Percentiles rank a stretch among this genome's conserved stretches.
Evolutionary conservation across 1,140 invertebrate species (phyloP).

Genomic region (Eurosta solidaginis): DNA sequence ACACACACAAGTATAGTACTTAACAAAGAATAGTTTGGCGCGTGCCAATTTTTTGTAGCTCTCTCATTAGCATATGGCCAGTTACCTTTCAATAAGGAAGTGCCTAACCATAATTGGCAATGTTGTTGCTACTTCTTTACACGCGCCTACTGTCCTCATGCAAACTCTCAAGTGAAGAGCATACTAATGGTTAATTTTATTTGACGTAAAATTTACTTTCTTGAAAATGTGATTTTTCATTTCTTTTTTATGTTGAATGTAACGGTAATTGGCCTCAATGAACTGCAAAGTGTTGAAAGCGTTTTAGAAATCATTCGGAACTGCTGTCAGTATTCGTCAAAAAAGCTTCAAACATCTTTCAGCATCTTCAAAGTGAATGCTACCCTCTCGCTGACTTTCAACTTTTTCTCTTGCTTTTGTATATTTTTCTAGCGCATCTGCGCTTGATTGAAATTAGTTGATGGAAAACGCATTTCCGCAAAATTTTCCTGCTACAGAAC

Average conservation of each 20-base stretch:
- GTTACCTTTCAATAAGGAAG: background rate
- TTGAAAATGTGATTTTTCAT: background rate
- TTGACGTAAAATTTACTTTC: background rate
- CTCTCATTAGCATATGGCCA: background rate
- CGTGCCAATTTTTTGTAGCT: slow-evolving; percentile 12
- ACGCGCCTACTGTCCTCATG: background rate
- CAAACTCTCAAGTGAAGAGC: background rate
- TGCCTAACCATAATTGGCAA: background rate
- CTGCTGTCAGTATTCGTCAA: background rate
- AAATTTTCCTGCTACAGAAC: background rate
- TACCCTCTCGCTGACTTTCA: background rate
- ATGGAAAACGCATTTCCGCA: slow-evolving; percentile 16
- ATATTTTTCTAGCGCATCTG: slow-evolving; percentile 19
- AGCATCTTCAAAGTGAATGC: background rate
- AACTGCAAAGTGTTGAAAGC: background rate
- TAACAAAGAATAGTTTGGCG: background rate
- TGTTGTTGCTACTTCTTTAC: background rate
- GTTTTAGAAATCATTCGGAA: background rate
- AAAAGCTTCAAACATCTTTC: background rate
- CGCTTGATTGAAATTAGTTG: background rate
- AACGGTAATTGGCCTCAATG: background rate
- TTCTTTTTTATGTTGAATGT: background rate
- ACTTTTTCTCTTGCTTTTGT: background rate
- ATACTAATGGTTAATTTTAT: background rate
- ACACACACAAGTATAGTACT: background rate